phyloP scores from a whole-genome alignment of 2,888 invertebrate species.

The Seira ritae region DNA sequence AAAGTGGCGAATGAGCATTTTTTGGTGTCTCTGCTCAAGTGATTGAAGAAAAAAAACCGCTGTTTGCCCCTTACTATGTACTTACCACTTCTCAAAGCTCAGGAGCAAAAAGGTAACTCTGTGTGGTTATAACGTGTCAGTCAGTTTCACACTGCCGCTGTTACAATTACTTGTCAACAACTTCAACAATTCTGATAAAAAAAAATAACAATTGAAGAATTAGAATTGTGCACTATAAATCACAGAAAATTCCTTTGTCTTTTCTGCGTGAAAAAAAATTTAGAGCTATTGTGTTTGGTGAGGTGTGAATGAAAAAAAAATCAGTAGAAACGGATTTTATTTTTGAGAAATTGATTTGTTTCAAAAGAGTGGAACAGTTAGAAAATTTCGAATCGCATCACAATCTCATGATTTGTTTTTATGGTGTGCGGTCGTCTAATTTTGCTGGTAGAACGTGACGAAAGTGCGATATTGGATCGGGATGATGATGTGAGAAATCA shows the following conservation, averaged over 20 bases:
- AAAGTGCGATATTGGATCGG: neutral
- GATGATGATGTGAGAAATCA: neutral
- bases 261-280: too few species aligned
- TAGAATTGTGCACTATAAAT: too few species aligned
- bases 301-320: neutral
- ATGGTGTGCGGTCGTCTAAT: neutral
- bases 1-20: neutral
- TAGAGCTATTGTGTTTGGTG: neutral
- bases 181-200: constrained; percentile 4
- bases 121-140: constrained; percentile 52
- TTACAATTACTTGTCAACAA: constrained; percentile 51
- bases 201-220: too few species aligned
- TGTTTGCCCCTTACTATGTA: constrained; percentile 7
- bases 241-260: too few species aligned
- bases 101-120: constrained; percentile 48
- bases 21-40: constrained; percentile 29
- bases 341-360: neutral
- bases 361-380: neutral
- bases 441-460: neutral
- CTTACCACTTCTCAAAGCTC: too few species aligned
- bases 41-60: neutral
- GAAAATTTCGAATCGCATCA: neutral
- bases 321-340: neutral
- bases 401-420: neutral
- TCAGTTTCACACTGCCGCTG: constrained; percentile 54